Conservation (phyloP, 2,113 vertebrate species). For the Pelecanoides urinatrix region DNA sequence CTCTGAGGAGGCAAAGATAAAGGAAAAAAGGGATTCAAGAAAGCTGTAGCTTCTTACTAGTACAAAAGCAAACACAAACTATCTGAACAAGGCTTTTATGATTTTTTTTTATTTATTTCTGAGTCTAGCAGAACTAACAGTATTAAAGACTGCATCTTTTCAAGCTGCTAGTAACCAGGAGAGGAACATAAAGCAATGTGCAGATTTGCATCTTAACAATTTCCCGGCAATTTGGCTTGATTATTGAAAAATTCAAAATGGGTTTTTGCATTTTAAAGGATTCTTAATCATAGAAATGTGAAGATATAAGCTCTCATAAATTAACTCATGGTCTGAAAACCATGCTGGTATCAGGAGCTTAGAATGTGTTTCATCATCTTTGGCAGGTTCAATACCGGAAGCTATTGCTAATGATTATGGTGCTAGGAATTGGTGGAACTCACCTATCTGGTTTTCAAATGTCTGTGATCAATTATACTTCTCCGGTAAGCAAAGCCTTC, state of each 20-base stretch:
- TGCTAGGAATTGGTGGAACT: slow-evolving; percentile 79
- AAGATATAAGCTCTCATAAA: not conserved
- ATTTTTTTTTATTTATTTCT: not conserved
- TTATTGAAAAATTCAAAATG: not conserved
- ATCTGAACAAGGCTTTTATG: not conserved
- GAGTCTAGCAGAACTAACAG: not conserved
- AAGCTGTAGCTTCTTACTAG: not conserved
- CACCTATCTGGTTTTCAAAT: slow-evolving; percentile 80
- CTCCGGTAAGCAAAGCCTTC: slow-evolving; percentile 69
- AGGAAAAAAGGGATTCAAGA: not conserved
- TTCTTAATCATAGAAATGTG: not conserved
- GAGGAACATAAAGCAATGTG: not conserved
- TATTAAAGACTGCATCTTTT: not conserved
- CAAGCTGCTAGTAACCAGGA: not conserved
- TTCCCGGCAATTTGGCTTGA: not conserved
- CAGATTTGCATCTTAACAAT: not conserved
- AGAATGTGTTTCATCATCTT: not conserved
- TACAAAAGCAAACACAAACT: not conserved
- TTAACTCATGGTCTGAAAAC: not conserved
- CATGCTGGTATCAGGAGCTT: not conserved
- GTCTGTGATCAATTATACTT: slow-evolving; percentile 81
- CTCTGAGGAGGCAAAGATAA: not conserved
- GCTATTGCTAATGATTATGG: slow-evolving; percentile 39
- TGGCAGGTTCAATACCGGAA: slow-evolving; percentile 43
- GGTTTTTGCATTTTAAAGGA: not conserved